A percentile compares a stretch with the other conserved stretches of the same genome.
Evolutionary conservation across 2,113 vertebrate species (phyloP).

Genomic region (Euleptes europaea): DNA sequence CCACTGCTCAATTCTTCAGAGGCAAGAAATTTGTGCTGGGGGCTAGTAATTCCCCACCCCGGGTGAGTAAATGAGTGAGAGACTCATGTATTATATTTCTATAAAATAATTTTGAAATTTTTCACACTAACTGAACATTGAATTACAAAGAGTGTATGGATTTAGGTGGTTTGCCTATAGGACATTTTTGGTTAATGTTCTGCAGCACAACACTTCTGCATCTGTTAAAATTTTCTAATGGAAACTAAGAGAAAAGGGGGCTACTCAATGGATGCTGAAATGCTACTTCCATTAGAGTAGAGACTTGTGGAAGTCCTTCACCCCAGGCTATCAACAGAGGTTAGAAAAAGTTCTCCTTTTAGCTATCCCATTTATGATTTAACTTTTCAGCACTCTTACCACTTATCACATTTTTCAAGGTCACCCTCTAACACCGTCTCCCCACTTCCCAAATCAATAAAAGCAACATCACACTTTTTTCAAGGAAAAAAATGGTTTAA

Average conservation of each 20-base stretch:
- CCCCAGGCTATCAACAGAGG: not conserved
- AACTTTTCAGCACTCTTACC: constrained; percentile 73
- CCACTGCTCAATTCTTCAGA: too few relatives aligned
- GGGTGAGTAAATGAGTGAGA: too few relatives aligned
- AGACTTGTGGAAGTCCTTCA: constrained; percentile 42
- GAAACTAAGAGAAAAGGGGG: constrained; percentile 30
- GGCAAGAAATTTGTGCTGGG: too few relatives aligned
- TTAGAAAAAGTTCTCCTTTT: constrained; percentile 65
- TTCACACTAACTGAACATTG: not conserved
- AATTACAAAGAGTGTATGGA: not conserved
- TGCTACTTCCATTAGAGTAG: constrained; percentile 26
- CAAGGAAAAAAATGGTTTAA: constrained; percentile 24
- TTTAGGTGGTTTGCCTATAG: not conserved
- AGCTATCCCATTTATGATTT: constrained; percentile 66
- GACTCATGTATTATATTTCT: not conserved
- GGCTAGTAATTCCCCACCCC: too few relatives aligned
- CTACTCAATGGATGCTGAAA: constrained; percentile 23
- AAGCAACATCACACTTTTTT: constrained; percentile 64
- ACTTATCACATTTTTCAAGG: constrained; percentile 76
- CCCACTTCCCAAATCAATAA: constrained; percentile 67
- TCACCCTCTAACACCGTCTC: constrained; percentile 64
- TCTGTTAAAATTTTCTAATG: constrained; percentile 37
- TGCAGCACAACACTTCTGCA: not conserved
- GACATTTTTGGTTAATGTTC: not conserved
- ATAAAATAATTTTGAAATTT: not conserved